phyloP scores from a whole-genome alignment of 2,113 vertebrate species.

The Myotis yumanensis region DNA sequence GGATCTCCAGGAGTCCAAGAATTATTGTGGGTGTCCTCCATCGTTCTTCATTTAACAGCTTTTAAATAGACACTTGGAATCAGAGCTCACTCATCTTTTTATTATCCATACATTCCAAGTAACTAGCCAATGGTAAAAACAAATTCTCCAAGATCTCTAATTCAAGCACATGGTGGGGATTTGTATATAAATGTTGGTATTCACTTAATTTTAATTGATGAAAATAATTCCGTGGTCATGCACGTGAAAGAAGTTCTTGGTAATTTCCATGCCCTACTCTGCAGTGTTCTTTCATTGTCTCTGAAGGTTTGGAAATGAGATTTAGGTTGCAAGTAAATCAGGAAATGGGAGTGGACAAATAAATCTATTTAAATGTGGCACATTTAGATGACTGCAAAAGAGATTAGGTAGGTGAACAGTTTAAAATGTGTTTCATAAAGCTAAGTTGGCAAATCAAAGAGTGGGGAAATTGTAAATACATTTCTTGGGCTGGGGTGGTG shows the following conservation, averaged over 20 bases:
- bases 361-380: background rate
- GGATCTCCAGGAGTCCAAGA: conserved; percentile 81
- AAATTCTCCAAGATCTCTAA: background rate
- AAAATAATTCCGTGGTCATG: conserved; percentile 20
- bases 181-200: conserved; percentile 54
- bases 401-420: conserved; percentile 31
- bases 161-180: conserved; percentile 52
- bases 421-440: conserved; percentile 8
- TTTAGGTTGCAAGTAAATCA: conserved; percentile 47
- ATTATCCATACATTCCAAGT: conserved; percentile 52
- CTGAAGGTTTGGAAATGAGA: conserved; percentile 56
- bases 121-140: conserved; percentile 52
- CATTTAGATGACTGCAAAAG: conserved; percentile 49
- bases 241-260: conserved; percentile 23
- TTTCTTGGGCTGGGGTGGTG: background rate
- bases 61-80: conserved; percentile 69
- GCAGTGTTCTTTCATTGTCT: conserved; percentile 33
- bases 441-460: background rate
- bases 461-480: background rate
- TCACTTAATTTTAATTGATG: conserved; percentile 45
- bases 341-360: conserved; percentile 34
- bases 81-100: conserved; percentile 56
- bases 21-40: conserved; percentile 80
- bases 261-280: conserved; percentile 41
- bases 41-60: conserved; percentile 72